Base-by-base conservation (phyloP, 2,113 vertebrate genomes). In the Chrysochloris asiatica region DNA sequence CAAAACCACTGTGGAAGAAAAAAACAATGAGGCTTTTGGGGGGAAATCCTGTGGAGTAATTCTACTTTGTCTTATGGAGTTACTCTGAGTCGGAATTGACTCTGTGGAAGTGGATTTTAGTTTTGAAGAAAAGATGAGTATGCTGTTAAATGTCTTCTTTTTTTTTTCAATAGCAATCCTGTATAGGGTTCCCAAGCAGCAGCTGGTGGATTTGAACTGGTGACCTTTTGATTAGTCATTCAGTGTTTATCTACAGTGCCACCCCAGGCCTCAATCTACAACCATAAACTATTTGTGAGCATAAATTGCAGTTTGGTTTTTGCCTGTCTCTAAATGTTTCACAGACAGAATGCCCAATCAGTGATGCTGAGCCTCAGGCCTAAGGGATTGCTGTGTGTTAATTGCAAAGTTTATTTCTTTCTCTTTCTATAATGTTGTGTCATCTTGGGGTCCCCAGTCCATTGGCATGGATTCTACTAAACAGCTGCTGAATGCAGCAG, bases 401-500 rank as follows among this genome's bases (percentile, higher is more conserved):
- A 95, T 79, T 93, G 89, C 90, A 89, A 93, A 81, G 30, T 69
- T 69, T 78, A 4, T 84, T 65, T 86, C 80, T 59, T 83, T 41
- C 50, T 89, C 54, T 71, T 78, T 78, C 36, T 91, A 41, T 81
- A 93, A 78, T 4, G 21, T 83, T 93, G 50, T 92, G 54, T 88
- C 88, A 93, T 91, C 73, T 87, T 80, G 88, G 80, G 78, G 86
- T 86, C 81, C 56, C 78, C 88, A 93, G 67, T 63, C 86, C 83
- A 92, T 63, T 89, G 78, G 67, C 76, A 61, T 59, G 19, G 2
- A 14, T 82, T 93, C 93, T 76, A 84, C 41, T 30, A 86, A 97
- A 91, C 95, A 96, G 93, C 87, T 93, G 86, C 17, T 52, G 43
- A 94, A 86, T 94, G 94, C 71, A 72, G 73, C 80, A 69, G 88